Evolutionary conservation across 1,140 invertebrate species (phyloP), one percentile per base, ranked within the genome.

Genomic region (Patella vulgata): DNA sequence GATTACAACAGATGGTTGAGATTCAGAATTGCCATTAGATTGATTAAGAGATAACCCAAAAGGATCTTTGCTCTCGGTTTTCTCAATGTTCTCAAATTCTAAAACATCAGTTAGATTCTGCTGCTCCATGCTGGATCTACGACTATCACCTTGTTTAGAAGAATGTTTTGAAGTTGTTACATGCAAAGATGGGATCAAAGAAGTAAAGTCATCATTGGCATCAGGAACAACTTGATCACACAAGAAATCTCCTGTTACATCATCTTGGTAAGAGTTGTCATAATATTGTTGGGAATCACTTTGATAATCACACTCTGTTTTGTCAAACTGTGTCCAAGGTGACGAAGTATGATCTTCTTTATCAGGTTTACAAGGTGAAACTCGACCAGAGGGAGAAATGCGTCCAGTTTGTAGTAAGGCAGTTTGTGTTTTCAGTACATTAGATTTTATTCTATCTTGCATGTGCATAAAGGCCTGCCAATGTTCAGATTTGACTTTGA

Each of bases 391-490:
- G 31, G 68, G 67, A 14, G 74, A 72, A 36, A 70, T 66, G 17
- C 62, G 63, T 6, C 70, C 70, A 5, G 68, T 62, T 23, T 70
- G 73, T 28, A 84, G 72, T 70, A 85, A 62, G 63, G 68, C 78
- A 42, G 62, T 71, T 69, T 84, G 78, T 23, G 82, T 81, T 68
- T 84, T 80, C 30, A 73, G 63, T 17, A 84, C 75, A 66, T 81
- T 81, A 39, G 77, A 70, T 59, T 84, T 79, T 48, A 84, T 84
- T 62, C 80, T 77, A 47, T 81, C 82, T 55, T 83, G 81, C 73
- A 85, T 80, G 68, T 82, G 76, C 56, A 82, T 74, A 68, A 85
- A 85, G 52, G 76, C 80, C 64, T 82, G 77, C 84, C 84, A 85
- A 73, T 85, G 84, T 70, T 84, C 84, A 8, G 81, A 81, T 56